Evolutionary conservation across 2,888 invertebrate species (phyloP).

Genomic region (Hypomecis punctinalis): DNA sequence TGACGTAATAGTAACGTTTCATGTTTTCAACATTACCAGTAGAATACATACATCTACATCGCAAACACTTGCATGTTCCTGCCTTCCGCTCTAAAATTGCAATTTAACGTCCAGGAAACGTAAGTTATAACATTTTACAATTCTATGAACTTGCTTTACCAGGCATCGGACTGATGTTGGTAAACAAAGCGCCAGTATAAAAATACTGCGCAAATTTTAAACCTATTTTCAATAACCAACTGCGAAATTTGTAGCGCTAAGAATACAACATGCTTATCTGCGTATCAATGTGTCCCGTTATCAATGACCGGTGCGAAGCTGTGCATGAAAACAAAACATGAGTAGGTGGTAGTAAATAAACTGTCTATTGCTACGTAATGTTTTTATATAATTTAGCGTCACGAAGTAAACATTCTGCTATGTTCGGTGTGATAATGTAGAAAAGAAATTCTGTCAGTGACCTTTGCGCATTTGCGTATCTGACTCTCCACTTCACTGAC

Average conservation of each 20-base stretch:
- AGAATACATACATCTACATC: not conserved
- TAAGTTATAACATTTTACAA: not conserved
- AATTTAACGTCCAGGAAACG: too few relatives aligned
- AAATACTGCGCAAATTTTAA: slow-evolving; percentile 13
- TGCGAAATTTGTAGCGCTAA: slow-evolving; percentile 3
- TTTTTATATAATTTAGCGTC: slow-evolving; percentile 34
- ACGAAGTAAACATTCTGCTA: slow-evolving; percentile 25
- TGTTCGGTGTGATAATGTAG: slow-evolving; percentile 11
- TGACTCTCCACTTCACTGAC: not conserved
- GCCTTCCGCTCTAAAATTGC: too few relatives aligned
- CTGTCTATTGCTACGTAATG: slow-evolving; percentile 32
- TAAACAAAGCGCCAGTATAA: not conserved
- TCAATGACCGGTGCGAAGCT: slow-evolving; percentile 25
- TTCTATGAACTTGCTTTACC: not conserved
- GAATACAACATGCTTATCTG: not conserved
- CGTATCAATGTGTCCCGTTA: slow-evolving; percentile 14
- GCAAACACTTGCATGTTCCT: not conserved
- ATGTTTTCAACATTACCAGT: slow-evolving; percentile 5
- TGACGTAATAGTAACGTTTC: not conserved
- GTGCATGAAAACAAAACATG: slow-evolving; percentile 23
- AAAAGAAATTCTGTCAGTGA: slow-evolving; percentile 18
- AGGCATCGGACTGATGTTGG: not conserved
- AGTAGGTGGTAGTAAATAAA: slow-evolving; percentile 31
- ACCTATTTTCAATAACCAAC: slow-evolving; percentile 17
- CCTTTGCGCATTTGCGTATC: slow-evolving; percentile 1